Conservation (phyloP, 2,888 invertebrate genomes). For the Tupiocoris notatus region DNA sequence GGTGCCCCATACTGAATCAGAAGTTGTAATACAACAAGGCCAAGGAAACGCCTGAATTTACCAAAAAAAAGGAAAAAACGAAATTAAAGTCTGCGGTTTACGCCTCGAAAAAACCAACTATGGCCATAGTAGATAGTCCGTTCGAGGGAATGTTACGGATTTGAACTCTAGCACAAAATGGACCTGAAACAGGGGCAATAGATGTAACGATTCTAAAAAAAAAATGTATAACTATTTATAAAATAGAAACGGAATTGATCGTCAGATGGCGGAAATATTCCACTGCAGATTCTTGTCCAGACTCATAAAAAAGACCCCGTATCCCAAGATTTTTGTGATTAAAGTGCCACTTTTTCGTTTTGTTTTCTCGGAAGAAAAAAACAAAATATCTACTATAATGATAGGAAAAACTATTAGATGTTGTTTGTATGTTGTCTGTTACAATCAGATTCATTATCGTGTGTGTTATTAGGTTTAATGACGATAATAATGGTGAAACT, state of each 20-base stretch:
- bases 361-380: conserved; percentile 57
- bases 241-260: conserved; percentile 20
- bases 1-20: too few relatives aligned
- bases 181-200: conserved; percentile 41
- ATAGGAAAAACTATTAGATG: conserved; percentile 50
- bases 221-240: conserved; percentile 6
- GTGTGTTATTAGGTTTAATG: conserved; percentile 47
- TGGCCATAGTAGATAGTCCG: background rate
- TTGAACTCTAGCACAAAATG: conserved; percentile 27
- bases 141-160: background rate
- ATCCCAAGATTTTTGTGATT: conserved; percentile 59
- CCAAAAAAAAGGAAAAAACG: background rate
- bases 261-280: background rate
- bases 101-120: background rate
- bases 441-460: conserved; percentile 47
- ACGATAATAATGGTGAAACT: conserved; percentile 36
- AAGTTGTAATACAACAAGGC: too few relatives aligned
- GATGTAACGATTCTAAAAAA: conserved; percentile 35
- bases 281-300: conserved; percentile 24
- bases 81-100: too few relatives aligned
- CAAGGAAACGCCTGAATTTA: background rate
- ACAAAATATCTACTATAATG: conserved; percentile 47
- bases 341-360: conserved; percentile 68
- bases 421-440: conserved; percentile 49
- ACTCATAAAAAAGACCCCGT: conserved; percentile 36